Evolutionary conservation across 2,113 vertebrate species (phyloP).

Genomic region (Vulpes ferrilata): DNA sequence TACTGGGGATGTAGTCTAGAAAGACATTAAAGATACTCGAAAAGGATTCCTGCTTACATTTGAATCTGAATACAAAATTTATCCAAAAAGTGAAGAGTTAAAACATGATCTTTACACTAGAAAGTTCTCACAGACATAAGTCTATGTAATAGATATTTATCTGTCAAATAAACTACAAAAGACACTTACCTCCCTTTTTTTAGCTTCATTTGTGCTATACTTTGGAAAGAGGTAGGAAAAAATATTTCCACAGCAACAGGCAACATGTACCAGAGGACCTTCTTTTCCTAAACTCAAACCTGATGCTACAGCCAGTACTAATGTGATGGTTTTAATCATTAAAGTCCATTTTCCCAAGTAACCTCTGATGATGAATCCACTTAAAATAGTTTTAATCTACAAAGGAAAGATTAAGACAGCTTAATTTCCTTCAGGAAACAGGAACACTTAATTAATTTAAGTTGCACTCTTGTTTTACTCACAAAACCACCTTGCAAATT

Average conservation of each 20-base stretch:
- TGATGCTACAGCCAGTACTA: constrained; percentile 98
- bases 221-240: constrained; percentile 99
- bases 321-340: constrained; percentile 98
- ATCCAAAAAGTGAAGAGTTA: background rate
- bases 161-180: constrained; percentile 21
- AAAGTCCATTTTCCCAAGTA: constrained; percentile 99
- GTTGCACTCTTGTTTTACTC: constrained; percentile 25
- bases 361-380: constrained; percentile 98
- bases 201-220: constrained; percentile 99
- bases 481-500: constrained; percentile 2
- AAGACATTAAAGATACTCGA: background rate
- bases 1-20: background rate
- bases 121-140: background rate
- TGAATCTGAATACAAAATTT: constrained; percentile 22
- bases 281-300: constrained; percentile 99
- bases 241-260: constrained; percentile 99
- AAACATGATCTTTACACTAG: background rate
- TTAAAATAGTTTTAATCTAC: constrained; percentile 99
- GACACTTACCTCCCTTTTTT: constrained; percentile 95
- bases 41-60: background rate
- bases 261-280: constrained; percentile 98
- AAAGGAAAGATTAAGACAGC: constrained; percentile 72
- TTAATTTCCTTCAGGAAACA: constrained; percentile 70
- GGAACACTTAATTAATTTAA: background rate
- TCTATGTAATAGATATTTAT: constrained; percentile 30